Evolutionary conservation across 2,113 vertebrate species (phyloP).

Genomic region (Mormyrus iriodes): DNA sequence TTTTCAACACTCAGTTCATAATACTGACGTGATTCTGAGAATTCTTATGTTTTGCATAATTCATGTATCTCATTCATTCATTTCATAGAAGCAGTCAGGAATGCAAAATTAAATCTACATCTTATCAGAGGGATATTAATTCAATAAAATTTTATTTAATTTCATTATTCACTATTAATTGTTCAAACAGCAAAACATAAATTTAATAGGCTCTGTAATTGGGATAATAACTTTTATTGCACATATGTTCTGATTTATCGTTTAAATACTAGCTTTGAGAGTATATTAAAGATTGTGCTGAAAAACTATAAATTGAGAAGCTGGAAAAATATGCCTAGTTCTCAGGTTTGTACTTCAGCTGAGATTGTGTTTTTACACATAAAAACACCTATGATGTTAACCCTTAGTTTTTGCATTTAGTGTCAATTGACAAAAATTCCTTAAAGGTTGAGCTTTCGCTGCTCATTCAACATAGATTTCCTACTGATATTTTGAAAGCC

Average conservation of each 20-base stretch:
- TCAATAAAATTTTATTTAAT: slow-evolving; percentile 5
- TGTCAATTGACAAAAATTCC: not conserved
- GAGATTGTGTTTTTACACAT: not conserved
- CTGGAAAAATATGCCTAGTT: not conserved
- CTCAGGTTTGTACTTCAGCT: not conserved
- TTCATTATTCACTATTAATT: slow-evolving; percentile 3
- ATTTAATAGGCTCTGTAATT: not conserved
- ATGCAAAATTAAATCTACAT: not conserved
- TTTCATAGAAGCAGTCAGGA: slow-evolving; percentile 3
- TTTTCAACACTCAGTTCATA: not conserved
- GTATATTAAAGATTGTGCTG: not conserved
- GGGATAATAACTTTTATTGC: not conserved
- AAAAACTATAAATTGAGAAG: not conserved
- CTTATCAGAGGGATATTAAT: slow-evolving; percentile 1
- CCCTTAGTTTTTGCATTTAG: not conserved
- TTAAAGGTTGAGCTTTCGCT: not conserved
- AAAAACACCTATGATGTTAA: not conserved
- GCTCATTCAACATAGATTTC: not conserved
- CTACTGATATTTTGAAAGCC: not conserved
- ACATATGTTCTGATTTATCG: not conserved
- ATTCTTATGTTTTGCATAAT: not conserved
- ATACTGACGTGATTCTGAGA: not conserved
- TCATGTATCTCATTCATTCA: not conserved
- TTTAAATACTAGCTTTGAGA: not conserved
- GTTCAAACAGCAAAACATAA: slow-evolving; percentile 1